These are phyloP conservation scores for Cremastinae sp. DNA, from an alignment of 2,888 invertebrate genomes.

Conservation along the genomic window DNA sequence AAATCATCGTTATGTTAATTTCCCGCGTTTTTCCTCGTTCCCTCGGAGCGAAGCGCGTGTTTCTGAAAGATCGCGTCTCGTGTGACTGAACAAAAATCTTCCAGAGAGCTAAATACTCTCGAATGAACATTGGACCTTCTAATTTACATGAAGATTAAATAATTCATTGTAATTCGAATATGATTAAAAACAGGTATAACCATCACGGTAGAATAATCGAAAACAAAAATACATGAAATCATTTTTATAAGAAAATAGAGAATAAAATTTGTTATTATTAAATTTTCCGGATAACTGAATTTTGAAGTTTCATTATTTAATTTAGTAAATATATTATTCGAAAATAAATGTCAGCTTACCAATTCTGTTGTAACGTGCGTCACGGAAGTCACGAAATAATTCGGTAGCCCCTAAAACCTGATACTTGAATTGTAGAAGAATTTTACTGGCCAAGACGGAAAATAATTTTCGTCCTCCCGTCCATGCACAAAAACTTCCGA, in stretches of 20 bases:
- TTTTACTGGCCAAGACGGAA: slow-evolving; percentile 80
- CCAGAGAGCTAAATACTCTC: slow-evolving; percentile 23
- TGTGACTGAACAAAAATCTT: slow-evolving; percentile 14
- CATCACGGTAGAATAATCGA: background rate
- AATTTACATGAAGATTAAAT: too few relatives aligned
- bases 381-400: slow-evolving; percentile 83
- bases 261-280: background rate
- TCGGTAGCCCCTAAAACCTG: slow-evolving; percentile 83
- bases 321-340: background rate
- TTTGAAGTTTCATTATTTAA: too few relatives aligned
- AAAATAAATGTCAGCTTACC: slow-evolving; percentile 75
- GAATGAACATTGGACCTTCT: slow-evolving; percentile 37
- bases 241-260: background rate
- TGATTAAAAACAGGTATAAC: slow-evolving; percentile 1
- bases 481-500: slow-evolving; percentile 61
- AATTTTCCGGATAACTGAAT: background rate
- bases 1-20: slow-evolving; percentile 23
- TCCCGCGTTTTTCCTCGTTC: background rate
- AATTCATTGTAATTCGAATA: background rate
- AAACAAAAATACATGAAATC: background rate
- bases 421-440: slow-evolving; percentile 78
- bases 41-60: background rate
- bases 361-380: slow-evolving; percentile 82
- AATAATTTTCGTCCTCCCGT: slow-evolving; percentile 81
- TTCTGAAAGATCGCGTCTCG: background rate